Conservation (phyloP, 2,113 vertebrate genomes). For the Notarius lentiginosus region DNA sequence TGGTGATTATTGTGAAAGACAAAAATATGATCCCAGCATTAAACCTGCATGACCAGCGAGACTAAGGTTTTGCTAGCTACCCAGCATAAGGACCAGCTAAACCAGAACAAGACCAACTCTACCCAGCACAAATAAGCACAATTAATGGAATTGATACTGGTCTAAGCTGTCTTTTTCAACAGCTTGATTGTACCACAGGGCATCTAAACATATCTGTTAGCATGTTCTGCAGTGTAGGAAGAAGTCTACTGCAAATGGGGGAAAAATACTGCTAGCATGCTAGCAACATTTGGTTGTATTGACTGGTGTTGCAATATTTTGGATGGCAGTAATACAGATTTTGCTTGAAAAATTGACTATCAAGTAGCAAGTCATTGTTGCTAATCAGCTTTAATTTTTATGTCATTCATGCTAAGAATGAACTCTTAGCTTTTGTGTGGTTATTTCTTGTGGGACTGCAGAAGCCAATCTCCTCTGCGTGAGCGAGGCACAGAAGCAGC, state of each 20-base stretch:
- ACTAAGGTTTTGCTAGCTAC: background rate
- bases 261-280: background rate
- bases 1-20: no score
- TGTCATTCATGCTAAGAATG: background rate
- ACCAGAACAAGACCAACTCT: background rate
- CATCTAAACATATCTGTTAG: background rate
- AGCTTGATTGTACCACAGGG: background rate
- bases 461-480: conserved; percentile 60
- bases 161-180: background rate
- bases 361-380: background rate
- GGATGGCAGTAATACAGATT: background rate
- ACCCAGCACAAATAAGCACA: background rate
- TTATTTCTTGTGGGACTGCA: conserved; percentile 37
- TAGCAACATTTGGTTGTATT: background rate
- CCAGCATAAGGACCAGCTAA: background rate
- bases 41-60: background rate
- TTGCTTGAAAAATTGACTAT: background rate
- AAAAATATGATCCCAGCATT: no score
- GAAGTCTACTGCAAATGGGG: background rate
- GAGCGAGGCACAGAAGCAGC: conserved; percentile 55
- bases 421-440: background rate
- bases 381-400: background rate
- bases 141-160: background rate
- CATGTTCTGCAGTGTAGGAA: background rate
- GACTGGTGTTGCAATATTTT: background rate